A percentile compares a stretch with the other conserved stretches of the same genome.
phyloP scores from a whole-genome alignment of 2,113 vertebrate genomes.

The Pteronura brasiliensis region DNA sequence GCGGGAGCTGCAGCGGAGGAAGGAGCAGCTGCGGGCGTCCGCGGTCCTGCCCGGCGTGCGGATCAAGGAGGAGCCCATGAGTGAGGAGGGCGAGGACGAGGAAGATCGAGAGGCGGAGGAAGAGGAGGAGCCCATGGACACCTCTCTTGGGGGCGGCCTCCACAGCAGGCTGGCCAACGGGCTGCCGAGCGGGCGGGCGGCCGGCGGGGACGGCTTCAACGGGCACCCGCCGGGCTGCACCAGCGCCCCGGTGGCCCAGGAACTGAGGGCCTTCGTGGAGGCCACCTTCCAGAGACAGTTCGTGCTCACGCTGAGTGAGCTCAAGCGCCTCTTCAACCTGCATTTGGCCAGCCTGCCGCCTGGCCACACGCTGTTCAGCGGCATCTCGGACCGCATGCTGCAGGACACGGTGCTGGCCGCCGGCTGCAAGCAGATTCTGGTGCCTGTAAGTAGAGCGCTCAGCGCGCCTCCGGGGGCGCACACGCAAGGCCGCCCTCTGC shows the following conservation, averaged over 20 bases:
- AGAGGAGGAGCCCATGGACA: conserved; percentile 92
- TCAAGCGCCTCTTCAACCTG: conserved; percentile 96
- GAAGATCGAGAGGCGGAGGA: conserved; percentile 88
- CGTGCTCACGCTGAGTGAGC: conserved; percentile 95
- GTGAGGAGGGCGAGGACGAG: conserved; percentile 88
- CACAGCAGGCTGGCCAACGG: conserved; percentile 88
- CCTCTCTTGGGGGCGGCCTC: conserved; percentile 66
- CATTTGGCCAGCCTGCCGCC: conserved; percentile 95
- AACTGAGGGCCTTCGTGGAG: conserved; percentile 92
- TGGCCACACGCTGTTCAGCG: conserved; percentile 88
- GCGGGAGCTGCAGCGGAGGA: conserved; percentile 86
- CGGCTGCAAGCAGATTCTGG: conserved; percentile 96
- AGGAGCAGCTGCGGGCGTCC: conserved; percentile 66
- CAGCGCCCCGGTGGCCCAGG: conserved; percentile 76
- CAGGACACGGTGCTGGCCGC: conserved; percentile 93
- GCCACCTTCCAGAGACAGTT: conserved; percentile 93
- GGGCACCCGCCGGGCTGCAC: conserved; percentile 80
- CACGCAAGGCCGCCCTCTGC: fast-evolving
- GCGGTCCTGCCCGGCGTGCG: not conserved
- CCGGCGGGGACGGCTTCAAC: conserved; percentile 79
- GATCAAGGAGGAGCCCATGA: conserved; percentile 80
- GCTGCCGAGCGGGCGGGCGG: conserved; percentile 76
- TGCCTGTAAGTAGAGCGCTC: conserved; percentile 93
- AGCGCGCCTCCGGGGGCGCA: fast-evolving
- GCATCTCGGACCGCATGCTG: conserved; percentile 95